These are phyloP conservation scores for Thunnus thynnus DNA, from an alignment of 2,113 vertebrate species.

Conservation along the genomic window DNA sequence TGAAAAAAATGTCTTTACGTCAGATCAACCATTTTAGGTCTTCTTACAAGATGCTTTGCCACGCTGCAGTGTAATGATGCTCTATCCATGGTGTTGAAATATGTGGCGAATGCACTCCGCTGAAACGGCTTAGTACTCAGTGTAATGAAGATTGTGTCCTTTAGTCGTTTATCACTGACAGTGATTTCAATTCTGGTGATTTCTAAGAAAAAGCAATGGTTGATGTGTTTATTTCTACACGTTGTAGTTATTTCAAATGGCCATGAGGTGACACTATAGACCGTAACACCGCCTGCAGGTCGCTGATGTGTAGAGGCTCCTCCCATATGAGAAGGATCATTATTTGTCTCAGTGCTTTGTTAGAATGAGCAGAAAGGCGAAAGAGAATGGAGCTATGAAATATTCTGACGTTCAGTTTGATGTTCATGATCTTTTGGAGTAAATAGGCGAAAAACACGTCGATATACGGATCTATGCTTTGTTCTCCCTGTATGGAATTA, in stretches of 20 bases:
- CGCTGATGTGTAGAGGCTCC: too few species aligned
- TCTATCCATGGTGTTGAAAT: slow-evolving; percentile 22
- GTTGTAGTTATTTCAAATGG: too few species aligned
- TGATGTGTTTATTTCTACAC: slow-evolving; percentile 37
- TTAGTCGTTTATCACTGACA: not conserved
- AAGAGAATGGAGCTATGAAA: too few species aligned
- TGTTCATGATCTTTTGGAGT: not conserved
- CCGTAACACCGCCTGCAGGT: not conserved
- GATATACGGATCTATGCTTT: slow-evolving; percentile 25
- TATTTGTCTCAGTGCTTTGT: too few species aligned
- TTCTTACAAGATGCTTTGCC: too few species aligned
- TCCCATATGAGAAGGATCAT: too few species aligned
- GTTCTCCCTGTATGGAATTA: not conserved
- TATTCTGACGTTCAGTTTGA: not conserved
- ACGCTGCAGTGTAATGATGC: not conserved
- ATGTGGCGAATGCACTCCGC: not conserved
- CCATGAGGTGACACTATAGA: too few species aligned
- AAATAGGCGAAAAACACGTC: fast-evolving
- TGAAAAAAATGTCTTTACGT: too few species aligned
- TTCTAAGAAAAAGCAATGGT: not conserved
- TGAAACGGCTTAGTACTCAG: not conserved
- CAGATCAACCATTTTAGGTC: not conserved
- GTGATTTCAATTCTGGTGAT: not conserved
- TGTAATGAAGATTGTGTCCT: not conserved
- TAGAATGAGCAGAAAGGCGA: too few species aligned